Conservation (phyloP, 2,113 vertebrate species). For the Chaetorhynchus papuensis region DNA sequence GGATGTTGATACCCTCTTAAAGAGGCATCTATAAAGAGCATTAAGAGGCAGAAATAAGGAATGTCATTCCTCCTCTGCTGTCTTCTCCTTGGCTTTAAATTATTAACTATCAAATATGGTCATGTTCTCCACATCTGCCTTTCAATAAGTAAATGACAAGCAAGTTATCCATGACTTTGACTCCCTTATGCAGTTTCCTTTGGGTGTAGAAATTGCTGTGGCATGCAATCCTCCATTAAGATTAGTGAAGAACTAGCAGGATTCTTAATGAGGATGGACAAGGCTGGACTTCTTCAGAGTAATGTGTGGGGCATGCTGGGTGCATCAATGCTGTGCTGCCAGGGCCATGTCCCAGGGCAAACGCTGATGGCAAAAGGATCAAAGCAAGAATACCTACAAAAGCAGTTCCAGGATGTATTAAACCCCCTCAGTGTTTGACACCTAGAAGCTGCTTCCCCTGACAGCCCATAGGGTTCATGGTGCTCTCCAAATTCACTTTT, state of each 20-base stretch:
- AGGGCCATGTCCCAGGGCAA: not conserved
- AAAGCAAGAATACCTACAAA: not conserved
- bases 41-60: not conserved
- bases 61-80: not conserved
- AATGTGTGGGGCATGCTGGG: not conserved
- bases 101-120: not conserved
- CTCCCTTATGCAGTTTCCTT: not conserved
- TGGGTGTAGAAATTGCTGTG: not conserved
- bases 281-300: not conserved
- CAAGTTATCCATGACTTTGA: not conserved
- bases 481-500: not conserved
- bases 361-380: not conserved
- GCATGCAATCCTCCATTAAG: not conserved
- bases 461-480: not conserved
- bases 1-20: constrained; percentile 12
- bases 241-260: not conserved
- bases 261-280: not conserved
- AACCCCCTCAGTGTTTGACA: not conserved
- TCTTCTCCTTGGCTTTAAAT: constrained; percentile 2
- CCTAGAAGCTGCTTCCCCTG: not conserved
- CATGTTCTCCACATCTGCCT: not conserved
- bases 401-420: not conserved
- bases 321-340: not conserved
- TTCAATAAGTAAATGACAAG: constrained; percentile 3
- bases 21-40: not conserved